These are phyloP conservation scores for Greenwoodochromis staneri DNA, from an alignment of 2,113 vertebrate genomes.

Conservation along the genomic window DNA sequence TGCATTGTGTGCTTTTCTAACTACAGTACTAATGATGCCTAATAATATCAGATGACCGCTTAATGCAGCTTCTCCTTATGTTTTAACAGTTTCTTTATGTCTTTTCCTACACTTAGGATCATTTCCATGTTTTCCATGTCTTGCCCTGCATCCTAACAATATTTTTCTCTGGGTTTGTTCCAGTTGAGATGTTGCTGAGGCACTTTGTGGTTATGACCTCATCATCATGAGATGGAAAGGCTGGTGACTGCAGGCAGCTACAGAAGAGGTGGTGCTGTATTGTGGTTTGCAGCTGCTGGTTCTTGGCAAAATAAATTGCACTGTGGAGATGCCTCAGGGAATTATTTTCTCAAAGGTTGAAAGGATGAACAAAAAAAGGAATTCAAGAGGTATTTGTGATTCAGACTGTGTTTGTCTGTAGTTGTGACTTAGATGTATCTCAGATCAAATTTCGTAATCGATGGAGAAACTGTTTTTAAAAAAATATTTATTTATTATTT, in stretches of 20 bases:
- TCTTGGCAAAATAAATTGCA: neutral
- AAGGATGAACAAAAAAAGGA: neutral
- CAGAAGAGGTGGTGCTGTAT: neutral
- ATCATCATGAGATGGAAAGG: conserved; percentile 31
- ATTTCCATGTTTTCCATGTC: neutral
- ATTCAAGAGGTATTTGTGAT: neutral
- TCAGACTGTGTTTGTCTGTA: neutral
- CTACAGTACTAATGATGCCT: neutral
- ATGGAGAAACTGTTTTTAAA: neutral
- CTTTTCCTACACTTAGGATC: neutral
- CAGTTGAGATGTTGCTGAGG: conserved; percentile 36
- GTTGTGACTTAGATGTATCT: neutral
- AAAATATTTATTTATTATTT: neutral
- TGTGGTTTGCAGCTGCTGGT: conserved; percentile 21
- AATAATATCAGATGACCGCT: neutral
- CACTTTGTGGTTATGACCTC: conserved; percentile 29
- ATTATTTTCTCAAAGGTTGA: neutral
- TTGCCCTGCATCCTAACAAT: neutral
- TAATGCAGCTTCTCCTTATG: neutral
- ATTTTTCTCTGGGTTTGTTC: conserved; percentile 17
- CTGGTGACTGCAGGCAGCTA: conserved; percentile 22
- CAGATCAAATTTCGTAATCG: neutral
- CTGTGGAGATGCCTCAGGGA: neutral
- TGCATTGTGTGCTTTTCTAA: neutral
- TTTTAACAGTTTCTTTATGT: neutral